Evolutionary conservation across 2,888 invertebrate species (phyloP).

Genomic region (Orthosia cruda): DNA sequence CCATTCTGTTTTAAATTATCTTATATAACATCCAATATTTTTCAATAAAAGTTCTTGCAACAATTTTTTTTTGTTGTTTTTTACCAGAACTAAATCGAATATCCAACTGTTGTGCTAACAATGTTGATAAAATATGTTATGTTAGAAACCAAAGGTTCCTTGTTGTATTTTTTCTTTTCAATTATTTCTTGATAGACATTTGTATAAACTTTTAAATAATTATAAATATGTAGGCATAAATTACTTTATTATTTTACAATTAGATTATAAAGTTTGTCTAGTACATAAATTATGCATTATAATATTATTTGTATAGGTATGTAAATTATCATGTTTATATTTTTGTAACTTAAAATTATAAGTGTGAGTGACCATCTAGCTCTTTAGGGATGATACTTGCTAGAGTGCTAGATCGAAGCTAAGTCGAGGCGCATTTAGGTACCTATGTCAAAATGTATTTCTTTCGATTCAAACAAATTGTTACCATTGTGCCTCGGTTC

Average conservation of each 20-base stretch:
- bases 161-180: slow-evolving; percentile 31
- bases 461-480: background rate
- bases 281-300: slow-evolving; percentile 44
- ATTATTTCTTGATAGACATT: slow-evolving; percentile 26
- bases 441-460: background rate
- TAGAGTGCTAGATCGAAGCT: background rate
- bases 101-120: slow-evolving; percentile 23
- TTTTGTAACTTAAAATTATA: slow-evolving; percentile 26
- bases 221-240: slow-evolving; percentile 36
- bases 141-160: slow-evolving; percentile 52
- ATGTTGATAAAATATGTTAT: slow-evolving; percentile 21
- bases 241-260: slow-evolving; percentile 48
- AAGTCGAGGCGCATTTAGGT: background rate
- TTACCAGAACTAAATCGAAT: slow-evolving; percentile 11
- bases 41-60: background rate
- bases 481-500: background rate
- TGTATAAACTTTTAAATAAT: slow-evolving; percentile 29
- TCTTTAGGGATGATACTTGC: background rate
- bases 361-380: background rate
- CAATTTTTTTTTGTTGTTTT: background rate
- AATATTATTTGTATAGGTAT: slow-evolving; percentile 31
- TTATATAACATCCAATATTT: background rate
- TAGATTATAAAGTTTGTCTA: slow-evolving; percentile 33
- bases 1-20: slow-evolving; percentile 1
- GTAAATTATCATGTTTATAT: slow-evolving; percentile 38